These are phyloP conservation scores for Lithobates sylvaticus DNA, from an alignment of 2,797 vertebrate genomes.

Conservation along the genomic window DNA sequence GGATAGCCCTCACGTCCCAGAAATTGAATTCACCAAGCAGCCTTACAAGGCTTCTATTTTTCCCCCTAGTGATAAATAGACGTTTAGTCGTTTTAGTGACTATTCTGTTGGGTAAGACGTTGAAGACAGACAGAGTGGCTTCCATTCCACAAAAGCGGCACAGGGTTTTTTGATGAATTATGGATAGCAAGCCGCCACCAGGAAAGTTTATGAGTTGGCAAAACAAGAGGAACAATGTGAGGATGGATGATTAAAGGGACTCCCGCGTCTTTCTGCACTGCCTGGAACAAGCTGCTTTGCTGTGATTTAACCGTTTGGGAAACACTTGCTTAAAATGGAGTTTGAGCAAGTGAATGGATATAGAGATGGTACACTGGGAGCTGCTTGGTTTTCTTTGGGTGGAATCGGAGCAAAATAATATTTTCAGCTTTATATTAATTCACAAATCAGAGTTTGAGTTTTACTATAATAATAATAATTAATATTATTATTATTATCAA, in stretches of 20 bases:
- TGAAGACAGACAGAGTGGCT: slow-evolving; percentile 10
- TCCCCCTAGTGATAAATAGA: slow-evolving; percentile 28
- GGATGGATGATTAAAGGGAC: slow-evolving; percentile 38
- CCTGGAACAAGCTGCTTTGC: background rate
- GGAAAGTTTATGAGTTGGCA: slow-evolving; percentile 46
- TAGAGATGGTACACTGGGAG: background rate
- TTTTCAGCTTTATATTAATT: no score
- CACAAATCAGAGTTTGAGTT: no score
- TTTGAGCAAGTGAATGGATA: slow-evolving; percentile 5
- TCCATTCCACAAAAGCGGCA: slow-evolving; percentile 42
- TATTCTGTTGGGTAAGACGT: slow-evolving; percentile 29
- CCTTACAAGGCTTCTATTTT: slow-evolving; percentile 8
- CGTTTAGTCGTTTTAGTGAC: slow-evolving; percentile 17
- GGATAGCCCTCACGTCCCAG: slow-evolving; percentile 9
- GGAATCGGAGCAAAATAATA: background rate
- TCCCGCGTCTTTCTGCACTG: background rate
- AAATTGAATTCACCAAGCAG: background rate
- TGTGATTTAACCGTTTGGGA: slow-evolving; percentile 37
- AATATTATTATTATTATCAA: no score
- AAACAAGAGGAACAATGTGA: slow-evolving; percentile 43
- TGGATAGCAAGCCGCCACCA: slow-evolving; percentile 31
- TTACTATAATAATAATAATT: no score
- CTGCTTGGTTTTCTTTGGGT: background rate
- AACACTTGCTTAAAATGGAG: slow-evolving; percentile 25
- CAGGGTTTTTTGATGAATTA: slow-evolving; percentile 54